A percentile compares a stretch with the other conserved stretches of the same genome.
phyloP scores from a whole-genome alignment of 2,888 invertebrate species.

The Fragum whitleyi region DNA sequence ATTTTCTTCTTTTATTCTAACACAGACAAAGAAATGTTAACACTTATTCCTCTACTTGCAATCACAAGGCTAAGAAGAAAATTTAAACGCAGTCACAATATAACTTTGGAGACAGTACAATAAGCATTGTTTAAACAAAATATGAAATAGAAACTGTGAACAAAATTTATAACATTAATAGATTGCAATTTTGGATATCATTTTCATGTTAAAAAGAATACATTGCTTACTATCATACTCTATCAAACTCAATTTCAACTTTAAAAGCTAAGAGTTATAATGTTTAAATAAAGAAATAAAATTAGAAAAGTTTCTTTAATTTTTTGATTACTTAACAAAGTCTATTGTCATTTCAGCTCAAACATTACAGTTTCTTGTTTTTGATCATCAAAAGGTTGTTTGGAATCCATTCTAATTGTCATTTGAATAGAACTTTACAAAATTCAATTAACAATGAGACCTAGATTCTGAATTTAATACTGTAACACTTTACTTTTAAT shows the following conservation, averaged over 20 bases:
- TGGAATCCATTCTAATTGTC: conserved; percentile 20
- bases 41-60: neutral
- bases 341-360: conserved; percentile 38
- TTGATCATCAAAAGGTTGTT: conserved; percentile 40
- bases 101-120: too few species aligned
- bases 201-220: too few species aligned
- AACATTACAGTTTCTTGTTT: conserved; percentile 58
- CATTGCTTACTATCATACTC: too few species aligned
- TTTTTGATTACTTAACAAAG: conserved; percentile 42
- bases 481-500: neutral
- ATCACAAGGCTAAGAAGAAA: too few species aligned
- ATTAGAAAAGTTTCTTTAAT: conserved; percentile 30
- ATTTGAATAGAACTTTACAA: neutral
- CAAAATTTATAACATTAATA: too few species aligned
- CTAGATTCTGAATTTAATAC: neutral
- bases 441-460: conserved; percentile 15
- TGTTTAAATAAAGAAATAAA: conserved; percentile 50
- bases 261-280: conserved; percentile 26
- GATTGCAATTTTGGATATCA: too few species aligned
- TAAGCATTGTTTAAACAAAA: too few species aligned
- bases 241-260: too few species aligned
- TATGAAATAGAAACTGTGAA: too few species aligned
- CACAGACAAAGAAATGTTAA: conserved; percentile 49
- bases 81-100: too few species aligned
- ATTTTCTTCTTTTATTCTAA: conserved; percentile 54